phyloP scores from a whole-genome alignment of 2,113 vertebrate genomes.

The Dendropsophus ebraccatus region DNA sequence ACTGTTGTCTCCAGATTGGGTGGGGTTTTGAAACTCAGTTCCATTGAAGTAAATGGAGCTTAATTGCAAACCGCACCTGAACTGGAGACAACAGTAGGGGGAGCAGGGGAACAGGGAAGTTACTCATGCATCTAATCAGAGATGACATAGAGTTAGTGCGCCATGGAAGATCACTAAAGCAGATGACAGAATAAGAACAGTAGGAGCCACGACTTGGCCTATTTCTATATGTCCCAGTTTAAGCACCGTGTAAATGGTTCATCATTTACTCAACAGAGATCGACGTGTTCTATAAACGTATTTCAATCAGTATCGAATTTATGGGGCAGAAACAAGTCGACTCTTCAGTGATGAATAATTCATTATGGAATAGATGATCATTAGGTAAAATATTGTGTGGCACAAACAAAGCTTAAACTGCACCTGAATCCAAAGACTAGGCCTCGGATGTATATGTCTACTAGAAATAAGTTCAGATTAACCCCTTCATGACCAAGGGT shows the following conservation, averaged over 20 bases:
- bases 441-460: background rate
- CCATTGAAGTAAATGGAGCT: no score
- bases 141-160: background rate
- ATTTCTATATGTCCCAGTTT: background rate
- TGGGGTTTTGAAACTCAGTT: no score
- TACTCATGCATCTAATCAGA: background rate
- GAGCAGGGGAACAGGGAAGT: background rate
- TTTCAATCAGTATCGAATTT: background rate
- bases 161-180: background rate
- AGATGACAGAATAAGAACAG: background rate
- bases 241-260: background rate
- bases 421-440: background rate
- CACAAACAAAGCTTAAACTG: background rate
- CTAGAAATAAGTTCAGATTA: background rate
- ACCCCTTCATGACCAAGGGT: no score
- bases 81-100: no score
- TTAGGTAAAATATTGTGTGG: background rate
- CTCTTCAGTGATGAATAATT: background rate
- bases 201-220: background rate
- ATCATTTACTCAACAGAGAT: background rate
- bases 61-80: no score
- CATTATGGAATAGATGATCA: background rate
- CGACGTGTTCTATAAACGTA: background rate
- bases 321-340: background rate
- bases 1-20: no score